A percentile compares a stretch with the other conserved stretches of the same genome.
phyloP scores from a whole-genome alignment of 1,140 invertebrate genomes.

The Dufourea novaeangliae region DNA sequence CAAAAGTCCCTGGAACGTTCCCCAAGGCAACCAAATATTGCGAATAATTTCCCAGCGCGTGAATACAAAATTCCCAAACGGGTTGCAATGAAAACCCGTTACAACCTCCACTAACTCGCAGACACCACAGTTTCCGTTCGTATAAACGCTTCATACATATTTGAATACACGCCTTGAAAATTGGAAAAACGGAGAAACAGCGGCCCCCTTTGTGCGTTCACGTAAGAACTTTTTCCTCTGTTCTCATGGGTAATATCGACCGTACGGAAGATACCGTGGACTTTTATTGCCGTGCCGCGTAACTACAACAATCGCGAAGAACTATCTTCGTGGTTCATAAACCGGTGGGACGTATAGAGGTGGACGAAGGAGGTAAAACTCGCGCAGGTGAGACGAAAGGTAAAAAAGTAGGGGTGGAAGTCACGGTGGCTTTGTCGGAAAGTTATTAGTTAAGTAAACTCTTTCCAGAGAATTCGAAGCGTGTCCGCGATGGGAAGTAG shows the following conservation, averaged over 20 bases:
- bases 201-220: too few relatives aligned
- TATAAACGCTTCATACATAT: background rate
- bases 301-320: background rate
- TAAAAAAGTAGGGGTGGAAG: background rate
- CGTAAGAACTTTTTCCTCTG: background rate
- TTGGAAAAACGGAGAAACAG: background rate
- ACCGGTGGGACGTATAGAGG: background rate
- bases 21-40: background rate
- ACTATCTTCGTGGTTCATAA: background rate
- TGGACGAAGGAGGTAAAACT: too few relatives aligned
- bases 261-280: background rate
- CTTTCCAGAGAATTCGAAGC: background rate
- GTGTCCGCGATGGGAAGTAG: background rate
- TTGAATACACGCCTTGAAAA: too few relatives aligned
- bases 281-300: background rate
- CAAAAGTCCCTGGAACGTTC: background rate
- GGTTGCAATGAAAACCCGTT: background rate
- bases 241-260: background rate
- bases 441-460: constrained; percentile 23
- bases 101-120: background rate
- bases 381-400: background rate
- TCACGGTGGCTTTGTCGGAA: background rate
- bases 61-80: background rate
- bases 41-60: background rate
- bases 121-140: background rate